Evolutionary conservation across 2,797 vertebrate species (phyloP), one percentile per base, ranked within the genome.

Genomic region (Liparis tanakae): DNA sequence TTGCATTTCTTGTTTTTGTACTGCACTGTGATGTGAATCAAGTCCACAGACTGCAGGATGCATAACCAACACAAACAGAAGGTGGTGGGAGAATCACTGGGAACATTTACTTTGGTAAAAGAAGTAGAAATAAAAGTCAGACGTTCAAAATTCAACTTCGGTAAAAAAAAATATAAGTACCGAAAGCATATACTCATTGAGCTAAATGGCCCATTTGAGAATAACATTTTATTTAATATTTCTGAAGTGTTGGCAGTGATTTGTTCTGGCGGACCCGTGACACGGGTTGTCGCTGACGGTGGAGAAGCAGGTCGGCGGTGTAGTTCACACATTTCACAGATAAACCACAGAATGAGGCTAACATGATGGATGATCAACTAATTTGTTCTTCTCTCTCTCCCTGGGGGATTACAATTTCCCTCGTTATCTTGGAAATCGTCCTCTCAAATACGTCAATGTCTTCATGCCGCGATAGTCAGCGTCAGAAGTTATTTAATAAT

Each of bases 1-100:
- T 59, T 73, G 59, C 68, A 72, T 81, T 18, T 41, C n/a, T 33
- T 61, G 18, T 20, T 39, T 20, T 39, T 55, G 50, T 36, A 10
- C 33, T 61, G 48, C 15, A 30, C 18, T 22, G 10, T 37, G 39
- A 65, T 67, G 50, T 67, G 68, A 75, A 61, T 46, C 43, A 4
- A 2, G 1, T 17, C 2, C 61, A 46, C 39, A 33, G 8, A 7
- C 48, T 56, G 55, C 3, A 30, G 17, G 15, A 51, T 8, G 7
- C 33, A 59, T 33, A 36, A 36, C 18, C 48, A 22, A 57, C 15
- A 39, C 64, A 64, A 62, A 69, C 63, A 10, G 41, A 4, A 30
- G 69, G 36, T 22, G 37, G 36, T 15, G 37, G 8, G 41, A 60
- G n/a, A 41, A 39, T n/a, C 20, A 58, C n/a, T 20, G 10, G 1